A percentile compares a stretch with the other conserved stretches of the same genome.
These are phyloP conservation scores for Ceratotherium simum DNA, from an alignment of 2,113 vertebrate species.

Conservation along the genomic window DNA sequence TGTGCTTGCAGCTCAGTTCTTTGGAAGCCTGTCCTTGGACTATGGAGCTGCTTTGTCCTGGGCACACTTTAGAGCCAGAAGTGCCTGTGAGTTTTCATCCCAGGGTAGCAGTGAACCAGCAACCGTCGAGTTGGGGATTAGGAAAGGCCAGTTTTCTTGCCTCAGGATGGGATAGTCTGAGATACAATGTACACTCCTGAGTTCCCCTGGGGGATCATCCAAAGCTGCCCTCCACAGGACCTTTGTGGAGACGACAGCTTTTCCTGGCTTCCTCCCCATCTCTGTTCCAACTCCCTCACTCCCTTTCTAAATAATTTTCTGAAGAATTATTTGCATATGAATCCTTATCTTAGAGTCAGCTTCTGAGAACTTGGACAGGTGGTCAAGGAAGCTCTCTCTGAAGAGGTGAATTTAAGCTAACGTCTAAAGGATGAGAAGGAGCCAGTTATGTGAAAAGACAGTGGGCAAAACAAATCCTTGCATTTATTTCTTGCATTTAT, in stretches of 20 bases:
- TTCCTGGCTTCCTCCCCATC: not conserved
- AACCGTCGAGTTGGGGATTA: not conserved
- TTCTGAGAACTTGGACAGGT: not conserved
- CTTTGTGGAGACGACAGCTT: not conserved
- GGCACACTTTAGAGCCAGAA: not conserved
- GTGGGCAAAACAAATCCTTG: not conserved
- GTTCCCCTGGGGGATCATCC: not conserved
- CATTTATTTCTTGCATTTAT: not conserved
- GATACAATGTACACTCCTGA: not conserved
- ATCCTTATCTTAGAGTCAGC: not conserved
- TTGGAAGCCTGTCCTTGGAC: not conserved
- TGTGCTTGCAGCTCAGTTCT: not conserved
- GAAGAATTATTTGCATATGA: not conserved
- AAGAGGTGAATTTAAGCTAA: slow-evolving; percentile 14
- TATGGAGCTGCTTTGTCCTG: not conserved
- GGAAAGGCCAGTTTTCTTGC: not conserved
- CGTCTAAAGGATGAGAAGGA: not conserved
- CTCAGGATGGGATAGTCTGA: not conserved
- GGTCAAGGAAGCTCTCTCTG: not conserved
- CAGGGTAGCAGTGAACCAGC: not conserved
- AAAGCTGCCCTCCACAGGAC: not conserved
- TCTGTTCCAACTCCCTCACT: not conserved
- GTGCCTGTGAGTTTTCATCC: not conserved
- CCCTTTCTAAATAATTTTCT: not conserved
- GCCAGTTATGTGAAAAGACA: not conserved